Evolutionary conservation across 2,797 vertebrate species (phyloP), one percentile per base, ranked within the genome.

Genomic region (Austrolebias charrua): DNA sequence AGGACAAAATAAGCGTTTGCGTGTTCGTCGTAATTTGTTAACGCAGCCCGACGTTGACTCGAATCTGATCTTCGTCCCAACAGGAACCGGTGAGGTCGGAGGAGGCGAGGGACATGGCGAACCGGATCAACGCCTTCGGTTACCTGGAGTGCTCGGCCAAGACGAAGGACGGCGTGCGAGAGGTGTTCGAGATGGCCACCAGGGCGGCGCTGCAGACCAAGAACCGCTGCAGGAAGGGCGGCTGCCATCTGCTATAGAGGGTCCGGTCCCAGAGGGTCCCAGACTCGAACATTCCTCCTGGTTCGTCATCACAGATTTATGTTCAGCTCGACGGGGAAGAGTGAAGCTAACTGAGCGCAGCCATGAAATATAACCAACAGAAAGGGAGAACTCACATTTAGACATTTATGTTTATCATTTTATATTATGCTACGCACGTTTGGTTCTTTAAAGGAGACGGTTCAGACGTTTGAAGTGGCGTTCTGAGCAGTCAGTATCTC

Each of bases 101-200:
- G 4, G 93, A 94, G 49, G 93, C 86, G 1, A 75, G 89, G 60
- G 94, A 94, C 55, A 94, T 94, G 93, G 88, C 93, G 2, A 90
- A 92, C 78, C 88, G 92, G 55, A 94, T 94, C 83, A 92, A 87
- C 4, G 93, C 94, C 46, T 92, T 90, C 12, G 96, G 95, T 61
- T 98, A 98, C 81, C 93, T 97, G 93, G 96, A 98, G 88, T 98
- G 96, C 88, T 97, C 96, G 15, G 96, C 96, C 75, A 98, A 96
- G 92, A 95, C 95, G 46, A 97, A 98, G 93, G 96, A 98, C 60
- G 95, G 96, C 11, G 96, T 98, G 82, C 92, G 96, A 87, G 96
- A 98, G 86, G 96, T 97, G 86, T 98, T 98, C 82, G 96, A 98
- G 92, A 96, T 97, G 96, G 96, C 96, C 89, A 98, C 96, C 80